These are phyloP conservation scores for Pampusana beccarii DNA, from an alignment of 2,113 vertebrate species.

Conservation along the genomic window DNA sequence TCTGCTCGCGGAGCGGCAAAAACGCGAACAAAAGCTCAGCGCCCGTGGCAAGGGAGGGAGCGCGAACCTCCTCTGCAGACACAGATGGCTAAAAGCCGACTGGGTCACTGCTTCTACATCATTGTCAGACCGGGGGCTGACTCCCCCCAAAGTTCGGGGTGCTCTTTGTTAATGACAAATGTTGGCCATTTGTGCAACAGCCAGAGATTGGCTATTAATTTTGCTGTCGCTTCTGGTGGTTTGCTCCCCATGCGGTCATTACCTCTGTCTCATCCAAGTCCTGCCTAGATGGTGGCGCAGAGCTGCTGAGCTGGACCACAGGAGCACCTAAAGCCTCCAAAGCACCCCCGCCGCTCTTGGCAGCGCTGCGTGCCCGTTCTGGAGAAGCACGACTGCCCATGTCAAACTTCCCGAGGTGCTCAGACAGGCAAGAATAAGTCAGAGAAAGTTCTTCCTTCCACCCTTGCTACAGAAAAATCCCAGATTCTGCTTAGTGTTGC, in stretches of 20 bases:
- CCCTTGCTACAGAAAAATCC: not conserved
- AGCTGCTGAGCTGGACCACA: not conserved
- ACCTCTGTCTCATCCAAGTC: not conserved
- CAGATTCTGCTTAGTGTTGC: conserved; percentile 15
- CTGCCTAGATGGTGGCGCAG: not conserved
- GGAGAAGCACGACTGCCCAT: not conserved
- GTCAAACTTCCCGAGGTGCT: not conserved
- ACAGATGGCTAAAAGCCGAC: conserved; percentile 17
- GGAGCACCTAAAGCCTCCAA: not conserved
- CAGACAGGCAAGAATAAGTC: not conserved
- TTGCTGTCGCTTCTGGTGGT: conserved; percentile 13
- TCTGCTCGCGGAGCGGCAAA: not conserved
- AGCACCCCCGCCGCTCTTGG: not conserved
- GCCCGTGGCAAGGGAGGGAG: not conserved
- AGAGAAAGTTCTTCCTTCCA: conserved; percentile 4
- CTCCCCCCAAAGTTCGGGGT: conserved; percentile 33
- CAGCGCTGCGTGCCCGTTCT: not conserved
- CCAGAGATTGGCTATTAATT: conserved; percentile 33
- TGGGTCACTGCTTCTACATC: conserved; percentile 14
- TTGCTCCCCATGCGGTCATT: not conserved
- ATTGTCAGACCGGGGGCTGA: not conserved
- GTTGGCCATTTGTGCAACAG: not conserved
- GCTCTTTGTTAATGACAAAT: not conserved
- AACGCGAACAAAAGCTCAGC: not conserved
- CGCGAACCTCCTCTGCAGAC: not conserved